Conservation (phyloP, 2,797 vertebrate species). For the Muscicapa striata region DNA sequence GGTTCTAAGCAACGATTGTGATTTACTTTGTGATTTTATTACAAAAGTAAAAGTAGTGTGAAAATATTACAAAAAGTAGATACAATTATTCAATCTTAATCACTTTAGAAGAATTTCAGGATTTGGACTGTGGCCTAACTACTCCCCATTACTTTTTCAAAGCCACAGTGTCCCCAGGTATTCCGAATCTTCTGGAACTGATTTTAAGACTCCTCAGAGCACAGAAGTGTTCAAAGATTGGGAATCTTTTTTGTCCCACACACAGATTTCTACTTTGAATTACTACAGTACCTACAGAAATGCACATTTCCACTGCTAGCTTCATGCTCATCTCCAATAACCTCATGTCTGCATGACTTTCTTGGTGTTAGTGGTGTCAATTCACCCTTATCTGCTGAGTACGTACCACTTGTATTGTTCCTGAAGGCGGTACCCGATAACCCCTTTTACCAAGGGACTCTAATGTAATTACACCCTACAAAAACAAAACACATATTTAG, state of each 20-base stretch:
- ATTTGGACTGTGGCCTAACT: not conserved
- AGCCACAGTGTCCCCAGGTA: not conserved
- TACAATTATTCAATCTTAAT: not conserved
- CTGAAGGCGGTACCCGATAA: conserved; percentile 99
- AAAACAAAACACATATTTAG: conserved; percentile 36
- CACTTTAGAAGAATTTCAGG: not conserved
- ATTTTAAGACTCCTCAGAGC: not conserved
- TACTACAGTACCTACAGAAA: conserved; percentile 11
- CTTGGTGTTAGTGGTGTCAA: conserved; percentile 35
- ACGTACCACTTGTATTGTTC: conserved; percentile 99
- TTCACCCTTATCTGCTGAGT: conserved; percentile 43
- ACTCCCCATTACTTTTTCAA: not conserved
- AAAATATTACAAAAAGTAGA: not conserved
- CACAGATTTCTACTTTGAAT: not conserved
- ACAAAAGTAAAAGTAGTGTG: not conserved
- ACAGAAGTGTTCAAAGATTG: not conserved
- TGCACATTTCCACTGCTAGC: conserved; percentile 37
- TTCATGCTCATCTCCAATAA: conserved; percentile 46
- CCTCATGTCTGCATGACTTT: conserved; percentile 50
- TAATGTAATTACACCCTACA: conserved; percentile 96
- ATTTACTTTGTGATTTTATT: not conserved
- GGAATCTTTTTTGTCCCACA: not conserved
- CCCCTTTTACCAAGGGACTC: conserved; percentile 98
- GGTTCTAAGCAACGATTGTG: not conserved
- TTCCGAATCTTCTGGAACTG: not conserved